Base-by-base conservation (phyloP, 2,113 vertebrate species). In the Xerus inauris region DNA sequence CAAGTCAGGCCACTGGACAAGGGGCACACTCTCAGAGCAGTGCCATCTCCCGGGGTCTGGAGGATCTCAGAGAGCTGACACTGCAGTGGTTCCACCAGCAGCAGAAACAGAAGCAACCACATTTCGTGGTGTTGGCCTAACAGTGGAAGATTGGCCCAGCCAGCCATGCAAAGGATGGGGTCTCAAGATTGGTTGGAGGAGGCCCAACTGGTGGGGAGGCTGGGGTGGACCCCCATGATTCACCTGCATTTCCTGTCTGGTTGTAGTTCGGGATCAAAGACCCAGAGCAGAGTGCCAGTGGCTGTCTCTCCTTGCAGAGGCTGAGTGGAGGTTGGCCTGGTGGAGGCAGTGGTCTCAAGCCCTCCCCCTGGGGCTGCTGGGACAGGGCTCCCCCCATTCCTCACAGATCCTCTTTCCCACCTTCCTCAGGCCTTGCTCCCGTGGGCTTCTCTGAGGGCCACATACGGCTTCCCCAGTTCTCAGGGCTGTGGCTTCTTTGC, bases 191-290 rank as follows among this genome's bases (percentile, higher is more conserved):
- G 49, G 30, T 14, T 4, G 0, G 32, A 47, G 83, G 57, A 64
- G 3, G 9, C 19, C 62, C 80, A 3, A 0, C 10, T 17, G 30
- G 84, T 14, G 5, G 49, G 38, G 59, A 45, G 6, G 54, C 79
- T 51, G 17, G 22, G 28, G n/a, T 0, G 1, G 45, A 30, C 4
- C 14, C 11, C 40, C 1, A 0, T 2, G 28, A 8, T 13, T 1
- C 26, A 38, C 5, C 32, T 24, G 9, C 42, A 10, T 20, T 24
- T 32, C 67, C 32, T 24, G 32, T 24, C n/a, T 19, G 8, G 12
- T 2, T n/a, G 6, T 6, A 16, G 57, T 5, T 59, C 54, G 22
- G 57, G 16, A 51, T 69, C 54, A 32, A 84, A 94, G 84, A 49
- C 40, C n/a, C 26, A 9, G 2, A 28, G 28, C 24, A 4, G 13